Evolutionary conservation across 2,888 invertebrate genomes (phyloP), one percentile per base, ranked within the genome.

Genomic region (Glyphotaelius pellucidus): DNA sequence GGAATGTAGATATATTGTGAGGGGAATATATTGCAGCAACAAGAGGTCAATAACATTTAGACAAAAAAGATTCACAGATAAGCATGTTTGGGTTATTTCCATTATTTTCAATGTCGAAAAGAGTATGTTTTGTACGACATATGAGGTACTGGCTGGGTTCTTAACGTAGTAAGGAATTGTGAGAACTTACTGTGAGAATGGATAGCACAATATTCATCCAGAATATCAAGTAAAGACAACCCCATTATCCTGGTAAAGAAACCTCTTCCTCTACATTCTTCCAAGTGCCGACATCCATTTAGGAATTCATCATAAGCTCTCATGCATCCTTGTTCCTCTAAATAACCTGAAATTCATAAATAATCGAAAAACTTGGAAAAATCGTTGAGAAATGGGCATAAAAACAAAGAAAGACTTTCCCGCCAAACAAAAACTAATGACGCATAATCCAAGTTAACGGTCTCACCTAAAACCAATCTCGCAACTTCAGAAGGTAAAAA

Each of bases 281-380:
- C 96, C 93, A 96, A 94, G 94, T 96, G 96, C 0, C 95, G 96
- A 93, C 96, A 96, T 9, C 95, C 95, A 94, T 95, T 95, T 3
- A 96, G 94, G 93, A 96, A 96, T 94, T 96, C 96, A 95, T 96
- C 96, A 94, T 96, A 96, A 0, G 95, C 96, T 52, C 95, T 95
- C 96, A 95, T 95, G 92, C 96, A 95, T 94, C 90, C 95, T 94
- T 96, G 96, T 93, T 96, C 96, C 47, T 95, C 95, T 84, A 96
- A 94, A 94, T 96, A 96, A 90, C 96, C 96, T 96, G 94, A 67
- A 94, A 94, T 92, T 92, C 91, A 92, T 35, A 90, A 79, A 90
- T 81, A 42, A 67, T 35, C 30, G 15, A 25, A 87, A 86, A 81
- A n/a, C 85, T 89, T 38, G 30, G 3, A 52, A 52, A 47, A 91